Percentiles rank a stretch among this genome's conserved stretches.
Evolutionary conservation across 2,888 invertebrate genomes (phyloP).

Genomic region (Cyaniris semiargus): DNA sequence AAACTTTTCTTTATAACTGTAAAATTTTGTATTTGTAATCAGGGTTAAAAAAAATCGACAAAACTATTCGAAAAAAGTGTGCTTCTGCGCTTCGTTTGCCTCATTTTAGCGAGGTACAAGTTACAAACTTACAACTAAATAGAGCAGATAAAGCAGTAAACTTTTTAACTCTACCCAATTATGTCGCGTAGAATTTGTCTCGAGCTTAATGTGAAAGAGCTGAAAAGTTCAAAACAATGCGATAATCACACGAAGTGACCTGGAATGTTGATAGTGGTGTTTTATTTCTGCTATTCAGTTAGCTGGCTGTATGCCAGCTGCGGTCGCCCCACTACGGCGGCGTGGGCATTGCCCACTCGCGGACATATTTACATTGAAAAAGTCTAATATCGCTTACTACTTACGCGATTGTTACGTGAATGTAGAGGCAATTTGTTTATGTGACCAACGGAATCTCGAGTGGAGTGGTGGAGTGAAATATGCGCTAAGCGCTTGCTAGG

Average conservation of each 20-base stretch:
- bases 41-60: too few relatives aligned
- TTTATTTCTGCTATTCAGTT: slow-evolving; percentile 73
- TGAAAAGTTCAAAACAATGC: slow-evolving; percentile 55
- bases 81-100: too few relatives aligned
- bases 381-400: slow-evolving; percentile 10
- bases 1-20: neutral
- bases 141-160: too few relatives aligned
- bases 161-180: neutral
- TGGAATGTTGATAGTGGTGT: slow-evolving; percentile 78
- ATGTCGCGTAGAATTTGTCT: slow-evolving; percentile 6
- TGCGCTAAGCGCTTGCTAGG: neutral
- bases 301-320: slow-evolving; percentile 71
- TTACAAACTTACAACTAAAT: too few relatives aligned
- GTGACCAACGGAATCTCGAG: neutral
- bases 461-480: slow-evolving; percentile 1
- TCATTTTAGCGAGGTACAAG: too few relatives aligned
- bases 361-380: slow-evolving; percentile 42
- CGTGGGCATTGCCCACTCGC: slow-evolving; percentile 65
- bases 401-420: slow-evolving; percentile 18
- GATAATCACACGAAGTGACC: slow-evolving; percentile 73
- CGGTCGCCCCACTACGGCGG: slow-evolving; percentile 60
- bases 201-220: slow-evolving; percentile 34
- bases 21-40: too few relatives aligned
- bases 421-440: slow-evolving; percentile 6
- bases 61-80: too few relatives aligned